Evolutionary conservation across 2,888 invertebrate species (phyloP).

Genomic region (Agrochola macilenta): DNA sequence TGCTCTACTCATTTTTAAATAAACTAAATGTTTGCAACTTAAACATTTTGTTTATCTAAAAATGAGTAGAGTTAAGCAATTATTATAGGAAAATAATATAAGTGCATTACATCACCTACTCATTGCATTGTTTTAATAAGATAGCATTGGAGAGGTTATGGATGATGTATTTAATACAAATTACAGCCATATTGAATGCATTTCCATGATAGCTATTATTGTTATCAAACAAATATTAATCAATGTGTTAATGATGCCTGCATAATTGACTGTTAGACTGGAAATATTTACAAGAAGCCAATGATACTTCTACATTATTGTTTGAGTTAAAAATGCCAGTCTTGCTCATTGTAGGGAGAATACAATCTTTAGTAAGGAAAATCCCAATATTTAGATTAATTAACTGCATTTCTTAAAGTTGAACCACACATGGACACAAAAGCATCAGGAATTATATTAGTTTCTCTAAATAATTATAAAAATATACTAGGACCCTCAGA

Average conservation of each 20-base stretch:
- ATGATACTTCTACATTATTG: constrained; percentile 1
- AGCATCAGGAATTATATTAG: background rate
- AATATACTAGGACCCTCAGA: constrained; percentile 83
- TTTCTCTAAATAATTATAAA: background rate
- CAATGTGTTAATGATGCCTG: constrained; percentile 24
- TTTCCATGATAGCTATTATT: constrained; percentile 19
- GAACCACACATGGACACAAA: background rate
- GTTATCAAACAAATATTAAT: constrained; percentile 49
- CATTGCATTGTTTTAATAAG: constrained; percentile 12
- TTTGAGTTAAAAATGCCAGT: constrained; percentile 15
- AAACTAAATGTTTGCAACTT: constrained; percentile 4
- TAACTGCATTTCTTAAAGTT: background rate
- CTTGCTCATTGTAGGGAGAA: background rate
- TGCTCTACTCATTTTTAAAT: background rate
- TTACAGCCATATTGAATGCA: background rate
- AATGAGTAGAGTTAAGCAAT: too few species aligned
- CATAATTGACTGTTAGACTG: constrained; percentile 26
- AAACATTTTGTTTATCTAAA: too few species aligned
- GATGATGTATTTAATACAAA: constrained; percentile 5
- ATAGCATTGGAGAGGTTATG: background rate
- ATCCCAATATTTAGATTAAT: background rate
- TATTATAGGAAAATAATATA: constrained; percentile 7
- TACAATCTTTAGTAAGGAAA: background rate
- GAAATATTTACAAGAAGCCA: constrained; percentile 31
- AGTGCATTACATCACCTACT: constrained; percentile 19